A percentile compares a stretch with the other conserved stretches of the same genome.
Conservation (phyloP, 2,113 vertebrate genomes). For the Sclerurus mexicanus region DNA sequence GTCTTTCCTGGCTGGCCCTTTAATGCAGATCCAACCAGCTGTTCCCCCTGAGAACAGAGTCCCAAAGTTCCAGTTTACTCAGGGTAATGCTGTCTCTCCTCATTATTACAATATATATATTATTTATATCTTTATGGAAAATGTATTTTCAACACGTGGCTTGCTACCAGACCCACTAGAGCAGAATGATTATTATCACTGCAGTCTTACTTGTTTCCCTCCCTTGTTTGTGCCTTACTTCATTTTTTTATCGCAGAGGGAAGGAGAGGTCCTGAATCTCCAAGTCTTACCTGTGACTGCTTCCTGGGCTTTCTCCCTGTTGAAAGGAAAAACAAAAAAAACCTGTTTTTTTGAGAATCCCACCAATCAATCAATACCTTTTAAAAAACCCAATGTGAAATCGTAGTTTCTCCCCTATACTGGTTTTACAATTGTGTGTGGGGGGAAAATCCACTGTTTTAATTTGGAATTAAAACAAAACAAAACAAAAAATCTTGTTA, state of each 20-base stretch:
- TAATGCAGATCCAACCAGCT: neutral
- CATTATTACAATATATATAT: neutral
- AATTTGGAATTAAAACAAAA: neutral
- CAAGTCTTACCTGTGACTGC: conserved; percentile 76
- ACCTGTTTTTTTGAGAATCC: neutral
- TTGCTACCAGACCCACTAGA: neutral
- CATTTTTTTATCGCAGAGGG: neutral
- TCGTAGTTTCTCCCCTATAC: neutral
- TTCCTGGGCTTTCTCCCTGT: conserved; percentile 83
- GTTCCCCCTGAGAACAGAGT: neutral
- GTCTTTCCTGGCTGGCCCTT: neutral
- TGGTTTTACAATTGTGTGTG: neutral
- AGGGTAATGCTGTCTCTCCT: neutral
- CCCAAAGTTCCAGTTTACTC: neutral
- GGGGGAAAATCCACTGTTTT: accelerated
- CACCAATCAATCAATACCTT: neutral
- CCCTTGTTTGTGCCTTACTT: neutral
- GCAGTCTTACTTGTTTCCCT: neutral
- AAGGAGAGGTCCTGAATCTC: neutral
- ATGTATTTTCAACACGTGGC: neutral
- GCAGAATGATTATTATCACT: neutral
- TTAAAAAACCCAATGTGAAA: neutral
- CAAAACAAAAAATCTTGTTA: neutral
- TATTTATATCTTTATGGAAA: neutral
- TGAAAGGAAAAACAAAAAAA: neutral